Base-by-base conservation (phyloP, 1,140 invertebrate genomes). In the Aphis craccivora region DNA sequence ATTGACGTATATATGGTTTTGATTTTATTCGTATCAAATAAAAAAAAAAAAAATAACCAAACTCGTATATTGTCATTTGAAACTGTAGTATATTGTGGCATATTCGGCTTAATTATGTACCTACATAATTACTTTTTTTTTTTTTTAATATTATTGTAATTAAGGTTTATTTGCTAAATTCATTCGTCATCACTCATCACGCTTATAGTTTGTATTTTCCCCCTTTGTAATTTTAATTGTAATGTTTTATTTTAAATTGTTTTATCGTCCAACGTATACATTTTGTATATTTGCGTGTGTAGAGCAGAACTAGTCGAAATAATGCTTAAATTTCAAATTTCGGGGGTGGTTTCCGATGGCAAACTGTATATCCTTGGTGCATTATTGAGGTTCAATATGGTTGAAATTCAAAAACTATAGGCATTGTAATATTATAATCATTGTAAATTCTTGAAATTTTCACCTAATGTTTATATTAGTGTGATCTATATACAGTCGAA, bases 141-240 rank as follows among this genome's bases (percentile, higher is more conserved):
- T 67, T 67, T 76, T 76, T 30, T 30, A 30, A 67, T 67, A 76
- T 76, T n/a, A 76, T 76, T 25, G n/a, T 76, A 76, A 76, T 76
- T 76, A 76, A 87, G 4, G 84, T 87, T 87, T 87, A 30, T 45
- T 87, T 45, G 43, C 25, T 45, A 87, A 45, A 87, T 87, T 87
- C 40, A 87, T 43, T 87, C 84, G 84, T 87, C 84, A 43, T 45
- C 30, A 30, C 25, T 87, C 84, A 43, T 45, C 30, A 30, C 25
- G 25, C 37, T 87, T 86, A 18, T 43, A 6, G 18, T 45, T 87
- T 14, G 43, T 45, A 45, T 87, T 48, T 87, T 87, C 84, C n/a
- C 23, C 18, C 43, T 48, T 45, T 87, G 25, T 45, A 48, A 7
- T 23, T 14, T 43, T 43, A 40, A 30, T 87, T 43, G 40, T 48